phyloP scores from a whole-genome alignment of 1,140 invertebrate species.

The Drosophila quadrilineata region DNA sequence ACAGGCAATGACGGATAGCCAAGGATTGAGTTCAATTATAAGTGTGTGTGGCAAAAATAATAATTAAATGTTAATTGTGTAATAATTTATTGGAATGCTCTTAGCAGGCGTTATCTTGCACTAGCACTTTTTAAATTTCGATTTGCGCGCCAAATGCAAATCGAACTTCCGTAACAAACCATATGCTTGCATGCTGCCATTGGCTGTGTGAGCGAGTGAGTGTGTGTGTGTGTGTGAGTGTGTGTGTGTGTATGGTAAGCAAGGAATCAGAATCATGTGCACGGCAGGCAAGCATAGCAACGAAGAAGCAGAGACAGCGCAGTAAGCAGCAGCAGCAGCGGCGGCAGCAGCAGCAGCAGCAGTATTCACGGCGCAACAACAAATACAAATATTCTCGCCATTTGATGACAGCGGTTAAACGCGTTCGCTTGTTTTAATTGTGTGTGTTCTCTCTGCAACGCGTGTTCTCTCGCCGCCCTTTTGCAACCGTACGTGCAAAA shows the following conservation, averaged over 20 bases:
- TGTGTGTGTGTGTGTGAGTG: neutral
- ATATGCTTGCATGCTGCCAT: neutral
- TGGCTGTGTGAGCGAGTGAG: neutral
- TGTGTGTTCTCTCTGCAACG: slow-evolving; percentile 27
- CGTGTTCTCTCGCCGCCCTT: slow-evolving; percentile 27
- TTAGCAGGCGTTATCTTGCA: neutral
- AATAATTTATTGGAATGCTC: neutral
- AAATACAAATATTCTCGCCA: slow-evolving; percentile 42
- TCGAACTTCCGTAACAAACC: slow-evolving; percentile 2
- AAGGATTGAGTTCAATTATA: neutral
- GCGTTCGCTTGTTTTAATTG: slow-evolving; percentile 34
- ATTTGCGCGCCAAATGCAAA: slow-evolving; percentile 8
- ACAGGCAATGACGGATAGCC: too few relatives aligned
- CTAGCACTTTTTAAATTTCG: neutral
- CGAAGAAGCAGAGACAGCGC: neutral
- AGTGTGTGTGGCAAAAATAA: neutral
- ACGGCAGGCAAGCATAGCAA: slow-evolving; percentile 18
- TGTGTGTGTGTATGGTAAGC: slow-evolving; percentile 3
- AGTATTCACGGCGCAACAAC: slow-evolving; percentile 28
- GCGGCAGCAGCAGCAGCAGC: slow-evolving; percentile 1
- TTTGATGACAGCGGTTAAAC: slow-evolving; percentile 46
- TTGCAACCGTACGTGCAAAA: slow-evolving; percentile 28
- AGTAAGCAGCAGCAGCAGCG: neutral
- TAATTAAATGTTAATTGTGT: neutral
- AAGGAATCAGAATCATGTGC: slow-evolving; percentile 40